Percentiles rank a stretch among this genome's conserved stretches.
phyloP scores from a whole-genome alignment of 2,113 vertebrate genomes.

The Apodemus sylvaticus region DNA sequence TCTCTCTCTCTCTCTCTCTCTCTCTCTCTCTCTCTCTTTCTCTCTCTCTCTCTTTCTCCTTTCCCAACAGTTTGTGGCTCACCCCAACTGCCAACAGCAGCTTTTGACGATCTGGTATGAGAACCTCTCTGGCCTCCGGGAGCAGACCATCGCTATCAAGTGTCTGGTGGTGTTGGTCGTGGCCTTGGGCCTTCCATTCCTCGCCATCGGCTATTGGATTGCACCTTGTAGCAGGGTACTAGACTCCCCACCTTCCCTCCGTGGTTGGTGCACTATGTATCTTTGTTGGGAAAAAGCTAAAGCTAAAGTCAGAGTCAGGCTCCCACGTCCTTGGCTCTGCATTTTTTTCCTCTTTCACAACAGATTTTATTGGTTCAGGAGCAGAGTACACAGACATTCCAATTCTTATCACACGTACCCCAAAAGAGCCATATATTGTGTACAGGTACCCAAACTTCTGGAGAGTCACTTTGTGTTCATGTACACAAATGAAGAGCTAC shows the following conservation, averaged over 20 bases:
- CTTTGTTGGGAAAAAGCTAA: not conserved
- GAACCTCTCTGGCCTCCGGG: constrained; percentile 92
- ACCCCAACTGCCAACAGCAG: constrained; percentile 95
- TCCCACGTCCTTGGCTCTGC: not conserved
- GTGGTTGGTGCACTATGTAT: not conserved
- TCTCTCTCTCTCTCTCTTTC: too few relatives aligned
- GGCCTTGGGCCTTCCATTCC: constrained; percentile 91
- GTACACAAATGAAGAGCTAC: too few relatives aligned
- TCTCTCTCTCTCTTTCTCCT: too few relatives aligned
- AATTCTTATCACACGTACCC: too few relatives aligned
- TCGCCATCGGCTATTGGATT: constrained; percentile 93
- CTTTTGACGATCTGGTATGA: constrained; percentile 95
- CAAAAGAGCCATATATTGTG: too few relatives aligned
- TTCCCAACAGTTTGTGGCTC: constrained; percentile 91
- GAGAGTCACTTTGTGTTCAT: too few relatives aligned
- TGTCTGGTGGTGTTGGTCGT: constrained; percentile 93
- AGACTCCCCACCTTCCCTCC: constrained; percentile 40
- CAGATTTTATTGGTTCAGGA: too few relatives aligned
- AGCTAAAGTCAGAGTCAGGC: not conserved
- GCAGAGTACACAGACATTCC: too few relatives aligned
- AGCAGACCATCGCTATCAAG: constrained; percentile 92
- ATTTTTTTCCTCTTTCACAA: not conserved
- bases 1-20: too few relatives aligned
- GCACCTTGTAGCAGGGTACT: constrained; percentile 94
- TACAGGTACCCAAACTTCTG: too few relatives aligned